A percentile compares a stretch with the other conserved stretches of the same genome.
These are phyloP conservation scores for Seriola rivoliana DNA, from an alignment of 2,113 vertebrate genomes.

Conservation along the genomic window DNA sequence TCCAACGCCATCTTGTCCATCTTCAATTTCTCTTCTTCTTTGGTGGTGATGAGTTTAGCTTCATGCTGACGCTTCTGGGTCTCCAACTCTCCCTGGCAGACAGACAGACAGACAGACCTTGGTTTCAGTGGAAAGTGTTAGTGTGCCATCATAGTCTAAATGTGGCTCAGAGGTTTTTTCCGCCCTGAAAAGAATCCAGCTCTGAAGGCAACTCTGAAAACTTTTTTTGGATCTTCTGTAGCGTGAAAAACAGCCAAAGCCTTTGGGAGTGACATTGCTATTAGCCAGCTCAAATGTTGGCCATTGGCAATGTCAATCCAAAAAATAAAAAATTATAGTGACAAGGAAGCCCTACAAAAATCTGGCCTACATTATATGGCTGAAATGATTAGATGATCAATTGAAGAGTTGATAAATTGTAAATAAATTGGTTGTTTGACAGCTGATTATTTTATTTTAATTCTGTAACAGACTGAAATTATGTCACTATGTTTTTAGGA, in stretches of 20 bases:
- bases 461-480: no score
- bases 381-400: background rate
- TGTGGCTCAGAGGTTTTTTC: background rate
- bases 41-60: slow-evolving; percentile 89
- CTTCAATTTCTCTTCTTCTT: slow-evolving; percentile 94
- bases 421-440: no score
- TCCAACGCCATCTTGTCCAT: slow-evolving; percentile 95
- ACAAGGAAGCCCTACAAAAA: background rate
- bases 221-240: background rate
- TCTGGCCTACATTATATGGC: background rate
- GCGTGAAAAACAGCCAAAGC: slow-evolving; percentile 20
- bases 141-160: background rate
- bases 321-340: background rate
- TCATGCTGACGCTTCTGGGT: slow-evolving; percentile 93
- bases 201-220: slow-evolving; percentile 7
- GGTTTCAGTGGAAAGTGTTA: background rate
- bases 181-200: background rate
- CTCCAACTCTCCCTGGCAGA: slow-evolving; percentile 90
- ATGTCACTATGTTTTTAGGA: no score
- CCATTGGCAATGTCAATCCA: background rate
- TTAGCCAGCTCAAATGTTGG: background rate
- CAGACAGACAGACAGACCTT: background rate
- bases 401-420: no score
- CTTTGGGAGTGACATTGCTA: slow-evolving; percentile 19
- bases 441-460: background rate